phyloP scores from a whole-genome alignment of 2,888 invertebrate species.

The Thumatha senex region DNA sequence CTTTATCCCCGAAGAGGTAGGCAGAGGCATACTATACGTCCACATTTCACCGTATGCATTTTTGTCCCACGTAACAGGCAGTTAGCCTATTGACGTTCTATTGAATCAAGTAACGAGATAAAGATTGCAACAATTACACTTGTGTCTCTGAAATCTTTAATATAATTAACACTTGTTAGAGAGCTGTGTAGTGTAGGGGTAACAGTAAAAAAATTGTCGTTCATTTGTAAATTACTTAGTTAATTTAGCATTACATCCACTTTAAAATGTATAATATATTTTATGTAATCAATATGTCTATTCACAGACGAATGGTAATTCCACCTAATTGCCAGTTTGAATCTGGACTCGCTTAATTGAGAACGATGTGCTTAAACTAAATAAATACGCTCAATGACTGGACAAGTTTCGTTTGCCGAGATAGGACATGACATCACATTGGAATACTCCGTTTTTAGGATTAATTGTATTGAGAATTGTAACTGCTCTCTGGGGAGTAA shows the following conservation, averaged over 20 bases:
- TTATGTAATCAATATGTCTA: constrained; percentile 7
- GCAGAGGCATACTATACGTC: too few relatives aligned
- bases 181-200: too few relatives aligned
- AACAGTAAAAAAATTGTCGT: too few relatives aligned
- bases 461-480: neutral
- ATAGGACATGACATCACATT: neutral
- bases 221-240: too few relatives aligned
- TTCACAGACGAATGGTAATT: neutral
- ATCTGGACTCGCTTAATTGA: neutral
- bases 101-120: too few relatives aligned
- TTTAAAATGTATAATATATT: constrained; percentile 13
- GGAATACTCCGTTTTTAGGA: neutral
- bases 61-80: too few relatives aligned
- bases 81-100: too few relatives aligned
- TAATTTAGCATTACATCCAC: constrained; percentile 18
- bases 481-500: neutral
- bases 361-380: neutral
- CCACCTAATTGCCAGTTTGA: neutral
- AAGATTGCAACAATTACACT: too few relatives aligned
- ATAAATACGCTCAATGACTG: neutral
- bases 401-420: neutral
- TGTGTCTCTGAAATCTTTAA: too few relatives aligned
- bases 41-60: too few relatives aligned
- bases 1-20: too few relatives aligned
- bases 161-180: too few relatives aligned